phyloP scores from a whole-genome alignment of 2,113 vertebrate species.

The Desmodus rotundus region DNA sequence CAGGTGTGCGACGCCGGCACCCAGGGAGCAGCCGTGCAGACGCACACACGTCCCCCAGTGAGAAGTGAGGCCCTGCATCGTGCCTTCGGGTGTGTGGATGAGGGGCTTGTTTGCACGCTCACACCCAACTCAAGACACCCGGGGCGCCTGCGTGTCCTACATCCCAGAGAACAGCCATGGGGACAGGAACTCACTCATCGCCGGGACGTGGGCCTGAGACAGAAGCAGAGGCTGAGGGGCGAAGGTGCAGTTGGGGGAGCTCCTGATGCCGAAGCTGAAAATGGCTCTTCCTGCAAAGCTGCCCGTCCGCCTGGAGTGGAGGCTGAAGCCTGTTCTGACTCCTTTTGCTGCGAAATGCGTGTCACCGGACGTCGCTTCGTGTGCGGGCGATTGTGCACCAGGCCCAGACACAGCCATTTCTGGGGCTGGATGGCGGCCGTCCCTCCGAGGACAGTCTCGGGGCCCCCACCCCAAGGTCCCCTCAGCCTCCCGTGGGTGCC shows the following conservation, averaged over 20 bases:
- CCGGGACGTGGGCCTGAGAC: neutral
- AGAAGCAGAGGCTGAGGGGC: accelerated
- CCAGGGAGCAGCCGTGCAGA: neutral
- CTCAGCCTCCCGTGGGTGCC: neutral
- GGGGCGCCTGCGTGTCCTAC: too few relatives aligned
- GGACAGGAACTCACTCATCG: too few relatives aligned
- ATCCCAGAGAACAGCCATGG: too few relatives aligned
- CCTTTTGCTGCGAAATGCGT: accelerated
- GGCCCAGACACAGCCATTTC: neutral
- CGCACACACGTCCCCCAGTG: neutral
- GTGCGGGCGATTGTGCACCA: accelerated
- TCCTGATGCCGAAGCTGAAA: neutral
- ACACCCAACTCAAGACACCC: too few relatives aligned
- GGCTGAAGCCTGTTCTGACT: neutral
- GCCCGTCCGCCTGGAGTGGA: accelerated
- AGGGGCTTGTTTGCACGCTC: too few relatives aligned
- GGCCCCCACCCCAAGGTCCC: neutral
- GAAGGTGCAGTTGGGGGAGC: accelerated
- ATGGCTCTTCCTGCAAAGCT: neutral
- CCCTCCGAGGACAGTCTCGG: neutral
- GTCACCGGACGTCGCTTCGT: too few relatives aligned
- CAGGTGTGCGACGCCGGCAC: neutral
- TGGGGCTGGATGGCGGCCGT: neutral
- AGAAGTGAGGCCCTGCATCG: neutral
- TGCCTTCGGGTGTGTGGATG: too few relatives aligned